phyloP scores from a whole-genome alignment of 1,140 invertebrate genomes.

The Steinernema feltiae region DNA sequence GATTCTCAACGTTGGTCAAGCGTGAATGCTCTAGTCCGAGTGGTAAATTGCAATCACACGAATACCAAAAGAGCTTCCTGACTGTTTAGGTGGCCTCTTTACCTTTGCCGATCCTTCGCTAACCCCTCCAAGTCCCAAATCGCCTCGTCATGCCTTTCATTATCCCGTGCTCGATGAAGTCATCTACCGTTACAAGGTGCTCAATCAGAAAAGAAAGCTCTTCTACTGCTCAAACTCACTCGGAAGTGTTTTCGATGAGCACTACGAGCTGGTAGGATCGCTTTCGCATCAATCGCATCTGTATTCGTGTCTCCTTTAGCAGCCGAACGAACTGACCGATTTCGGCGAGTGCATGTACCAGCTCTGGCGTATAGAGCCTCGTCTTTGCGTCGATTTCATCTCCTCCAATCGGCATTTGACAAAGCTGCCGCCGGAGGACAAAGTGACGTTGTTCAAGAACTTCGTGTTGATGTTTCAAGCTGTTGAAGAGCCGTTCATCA shows the following conservation, averaged over 20 bases:
- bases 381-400: slow-evolving; percentile 29
- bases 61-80: too few relatives aligned
- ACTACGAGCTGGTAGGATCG: background rate
- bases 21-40: slow-evolving; percentile 30
- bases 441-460: slow-evolving; percentile 31
- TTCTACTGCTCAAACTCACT: slow-evolving; percentile 41
- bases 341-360: slow-evolving; percentile 38
- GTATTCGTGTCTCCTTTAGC: slow-evolving; percentile 13
- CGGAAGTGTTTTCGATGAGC: slow-evolving; percentile 23
- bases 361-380: slow-evolving; percentile 35
- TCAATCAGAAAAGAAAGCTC: slow-evolving; percentile 36
- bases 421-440: background rate
- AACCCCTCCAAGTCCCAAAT: slow-evolving; percentile 29
- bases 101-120: background rate
- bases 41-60: slow-evolving; percentile 16
- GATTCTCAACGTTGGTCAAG: slow-evolving; percentile 44
- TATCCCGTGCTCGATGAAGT: slow-evolving; percentile 38
- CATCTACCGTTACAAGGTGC: slow-evolving; percentile 22
- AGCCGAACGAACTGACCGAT: slow-evolving; percentile 29
- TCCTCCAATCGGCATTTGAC: slow-evolving; percentile 8
- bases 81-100: slow-evolving; percentile 7
- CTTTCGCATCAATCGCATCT: background rate
- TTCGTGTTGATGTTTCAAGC: slow-evolving; percentile 35
- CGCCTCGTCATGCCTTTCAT: background rate
- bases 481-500: slow-evolving; percentile 38